Evolutionary conservation across 1,140 invertebrate genomes (phyloP).

Genomic region (Hestina assimilis): DNA sequence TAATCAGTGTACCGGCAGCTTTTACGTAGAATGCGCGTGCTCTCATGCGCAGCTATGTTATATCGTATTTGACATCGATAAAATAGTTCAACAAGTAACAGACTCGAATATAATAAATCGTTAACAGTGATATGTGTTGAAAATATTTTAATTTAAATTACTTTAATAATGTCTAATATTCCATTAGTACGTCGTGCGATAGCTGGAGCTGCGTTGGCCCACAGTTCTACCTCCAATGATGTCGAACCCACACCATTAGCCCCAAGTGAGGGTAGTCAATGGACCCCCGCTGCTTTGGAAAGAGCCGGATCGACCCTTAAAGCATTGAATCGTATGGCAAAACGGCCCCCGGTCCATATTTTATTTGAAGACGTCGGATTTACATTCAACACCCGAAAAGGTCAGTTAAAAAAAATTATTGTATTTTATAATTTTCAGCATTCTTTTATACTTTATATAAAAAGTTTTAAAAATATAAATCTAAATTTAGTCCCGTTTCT

Average conservation of each 20-base stretch:
- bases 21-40: slow-evolving; percentile 30
- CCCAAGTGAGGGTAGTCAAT: slow-evolving; percentile 48
- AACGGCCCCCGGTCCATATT: slow-evolving; percentile 80
- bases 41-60: slow-evolving; percentile 26
- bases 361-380: slow-evolving; percentile 83
- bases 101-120: neutral
- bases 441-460: neutral
- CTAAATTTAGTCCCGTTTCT: too few relatives aligned
- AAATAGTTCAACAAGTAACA: slow-evolving; percentile 4
- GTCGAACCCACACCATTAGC: slow-evolving; percentile 38
- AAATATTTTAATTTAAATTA: slow-evolving; percentile 12
- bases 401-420: slow-evolving; percentile 36
- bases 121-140: slow-evolving; percentile 11
- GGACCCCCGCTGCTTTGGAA: slow-evolving; percentile 69
- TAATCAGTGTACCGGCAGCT: slow-evolving; percentile 21
- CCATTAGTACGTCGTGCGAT: slow-evolving; percentile 62
- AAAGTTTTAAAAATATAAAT: neutral
- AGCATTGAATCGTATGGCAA: slow-evolving; percentile 73
- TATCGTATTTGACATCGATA: slow-evolving; percentile 13
- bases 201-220: slow-evolving; percentile 50
- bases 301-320: slow-evolving; percentile 70
- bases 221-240: slow-evolving; percentile 30
- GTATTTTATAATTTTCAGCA: neutral
- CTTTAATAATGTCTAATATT: slow-evolving; percentile 47
- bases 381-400: slow-evolving; percentile 74